Evolutionary conservation across 2,888 invertebrate genomes (phyloP).

Genomic region (Crepidodera aurea): DNA sequence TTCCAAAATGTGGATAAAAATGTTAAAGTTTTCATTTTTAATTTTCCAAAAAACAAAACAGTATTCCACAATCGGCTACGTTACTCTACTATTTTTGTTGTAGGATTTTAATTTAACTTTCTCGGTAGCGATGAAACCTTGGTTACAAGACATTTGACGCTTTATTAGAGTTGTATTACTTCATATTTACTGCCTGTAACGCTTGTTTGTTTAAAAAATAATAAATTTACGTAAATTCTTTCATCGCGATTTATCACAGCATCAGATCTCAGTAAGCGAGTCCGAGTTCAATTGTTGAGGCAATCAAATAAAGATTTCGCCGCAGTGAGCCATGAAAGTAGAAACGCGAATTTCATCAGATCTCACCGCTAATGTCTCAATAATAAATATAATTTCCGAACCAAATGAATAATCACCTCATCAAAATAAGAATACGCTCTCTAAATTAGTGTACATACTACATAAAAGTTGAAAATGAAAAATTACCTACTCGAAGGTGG

Average conservation of each 20-base stretch:
- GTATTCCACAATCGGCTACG: too few species aligned
- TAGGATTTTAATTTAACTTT: too few species aligned
- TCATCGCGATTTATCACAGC: not conserved
- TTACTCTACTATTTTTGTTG: too few species aligned
- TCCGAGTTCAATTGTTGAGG: slow-evolving; percentile 10
- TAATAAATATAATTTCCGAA: slow-evolving; percentile 34
- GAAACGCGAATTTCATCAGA: slow-evolving; percentile 29
- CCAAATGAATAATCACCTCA: slow-evolving; percentile 31
- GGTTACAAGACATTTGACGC: too few species aligned
- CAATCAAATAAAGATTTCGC: slow-evolving; percentile 18
- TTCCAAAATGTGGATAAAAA: too few species aligned
- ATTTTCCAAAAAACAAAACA: too few species aligned
- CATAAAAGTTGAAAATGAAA: slow-evolving; percentile 22
- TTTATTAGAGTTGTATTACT: too few species aligned
- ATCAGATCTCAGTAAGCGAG: not conserved
- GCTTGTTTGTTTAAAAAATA: too few species aligned
- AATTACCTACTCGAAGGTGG: slow-evolving; percentile 21
- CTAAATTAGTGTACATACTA: slow-evolving; percentile 30
- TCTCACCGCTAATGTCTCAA: slow-evolving; percentile 34
- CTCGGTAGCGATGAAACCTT: too few species aligned
- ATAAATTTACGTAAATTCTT: not conserved
- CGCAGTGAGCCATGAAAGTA: slow-evolving; percentile 16
- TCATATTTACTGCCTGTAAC: too few species aligned
- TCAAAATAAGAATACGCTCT: slow-evolving; percentile 30
- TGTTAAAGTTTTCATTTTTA: too few species aligned